Percentiles rank a stretch among this genome's conserved stretches.
These are phyloP conservation scores for Ophthalmolycus amberensis DNA, from an alignment of 2,113 vertebrate genomes.

Conservation along the genomic window DNA sequence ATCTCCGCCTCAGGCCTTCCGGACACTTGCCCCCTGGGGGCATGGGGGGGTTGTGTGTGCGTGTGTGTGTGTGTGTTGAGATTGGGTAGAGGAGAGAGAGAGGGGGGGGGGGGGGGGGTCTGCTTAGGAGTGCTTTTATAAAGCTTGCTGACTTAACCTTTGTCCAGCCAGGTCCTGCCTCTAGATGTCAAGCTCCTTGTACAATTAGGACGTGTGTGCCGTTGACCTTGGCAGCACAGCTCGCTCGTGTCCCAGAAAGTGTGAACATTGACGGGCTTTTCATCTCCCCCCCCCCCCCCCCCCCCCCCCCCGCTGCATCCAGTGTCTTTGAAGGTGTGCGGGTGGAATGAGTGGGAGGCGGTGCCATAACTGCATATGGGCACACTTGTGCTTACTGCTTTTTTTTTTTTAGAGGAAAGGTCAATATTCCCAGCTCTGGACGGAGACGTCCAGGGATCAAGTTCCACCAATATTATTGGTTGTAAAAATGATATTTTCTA, in stretches of 20 bases:
- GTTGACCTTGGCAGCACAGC: conserved; percentile 91
- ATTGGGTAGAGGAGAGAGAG: conserved; percentile 14
- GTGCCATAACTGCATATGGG: neutral
- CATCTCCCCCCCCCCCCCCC: conserved; percentile 54
- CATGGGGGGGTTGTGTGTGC: conserved; percentile 45
- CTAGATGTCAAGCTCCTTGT: conserved; percentile 94
- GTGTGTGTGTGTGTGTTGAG: conserved; percentile 17
- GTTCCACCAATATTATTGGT: neutral
- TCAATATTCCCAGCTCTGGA: neutral
- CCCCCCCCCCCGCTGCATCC: conserved; percentile 56
- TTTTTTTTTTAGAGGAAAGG: neutral
- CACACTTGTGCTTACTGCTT: neutral
- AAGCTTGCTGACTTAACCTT: conserved; percentile 96
- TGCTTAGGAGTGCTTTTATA: conserved; percentile 88
- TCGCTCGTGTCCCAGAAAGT: conserved; percentile 86
- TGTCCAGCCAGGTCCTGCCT: conserved; percentile 90
- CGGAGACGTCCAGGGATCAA: neutral
- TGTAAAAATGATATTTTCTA: neutral
- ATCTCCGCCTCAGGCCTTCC: conserved; percentile 69
- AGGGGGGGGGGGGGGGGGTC: conserved; percentile 71
- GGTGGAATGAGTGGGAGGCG: conserved; percentile 6
- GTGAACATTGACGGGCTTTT: conserved; percentile 82
- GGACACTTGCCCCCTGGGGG: conserved; percentile 64
- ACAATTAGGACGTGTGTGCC: conserved; percentile 93
- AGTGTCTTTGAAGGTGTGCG: conserved; percentile 49